Evolutionary conservation across 2,888 invertebrate species (phyloP).

Genomic region (Busseola fusca): DNA sequence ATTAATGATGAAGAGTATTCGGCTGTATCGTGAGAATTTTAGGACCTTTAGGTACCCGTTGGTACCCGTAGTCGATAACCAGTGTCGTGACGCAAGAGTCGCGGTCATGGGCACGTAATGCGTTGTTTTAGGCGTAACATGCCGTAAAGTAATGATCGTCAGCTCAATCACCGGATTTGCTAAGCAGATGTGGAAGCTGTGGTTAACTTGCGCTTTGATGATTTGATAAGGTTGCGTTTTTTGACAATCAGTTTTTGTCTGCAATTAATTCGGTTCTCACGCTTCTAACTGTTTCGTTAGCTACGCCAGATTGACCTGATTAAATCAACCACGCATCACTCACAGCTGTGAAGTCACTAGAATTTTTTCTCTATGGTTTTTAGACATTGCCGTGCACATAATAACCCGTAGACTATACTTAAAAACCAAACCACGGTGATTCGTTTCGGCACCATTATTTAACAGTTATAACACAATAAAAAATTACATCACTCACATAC

Average conservation of each 20-base stretch:
- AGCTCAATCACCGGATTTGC: slow-evolving; percentile 32
- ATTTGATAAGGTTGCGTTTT: slow-evolving; percentile 20
- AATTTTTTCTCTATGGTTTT: background rate
- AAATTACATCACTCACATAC: slow-evolving; percentile 20
- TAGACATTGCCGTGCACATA: background rate
- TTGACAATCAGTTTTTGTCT: background rate
- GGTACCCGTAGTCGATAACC: slow-evolving; percentile 38
- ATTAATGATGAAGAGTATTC: slow-evolving; percentile 43
- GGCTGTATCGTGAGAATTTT: slow-evolving; percentile 64
- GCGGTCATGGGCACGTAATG: slow-evolving; percentile 72
- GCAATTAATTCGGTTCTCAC: slow-evolving; percentile 17
- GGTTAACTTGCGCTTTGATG: slow-evolving; percentile 10
- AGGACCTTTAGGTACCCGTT: slow-evolving; percentile 60
- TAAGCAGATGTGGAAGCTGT: slow-evolving; percentile 36
- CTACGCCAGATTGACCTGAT: slow-evolving; percentile 3
- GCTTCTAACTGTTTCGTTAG: slow-evolving; percentile 2
- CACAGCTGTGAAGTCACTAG: background rate
- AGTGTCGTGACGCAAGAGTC: slow-evolving; percentile 62
- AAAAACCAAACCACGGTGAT: background rate
- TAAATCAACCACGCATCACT: background rate
- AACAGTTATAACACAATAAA: slow-evolving; percentile 15
- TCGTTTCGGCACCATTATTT: slow-evolving; percentile 31
- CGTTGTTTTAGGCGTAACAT: slow-evolving; percentile 62
- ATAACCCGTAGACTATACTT: background rate
- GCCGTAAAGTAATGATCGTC: slow-evolving; percentile 47